Evolutionary conservation across 2,113 vertebrate genomes (phyloP), one percentile per base, ranked within the genome.

Genomic region (human): DNA sequence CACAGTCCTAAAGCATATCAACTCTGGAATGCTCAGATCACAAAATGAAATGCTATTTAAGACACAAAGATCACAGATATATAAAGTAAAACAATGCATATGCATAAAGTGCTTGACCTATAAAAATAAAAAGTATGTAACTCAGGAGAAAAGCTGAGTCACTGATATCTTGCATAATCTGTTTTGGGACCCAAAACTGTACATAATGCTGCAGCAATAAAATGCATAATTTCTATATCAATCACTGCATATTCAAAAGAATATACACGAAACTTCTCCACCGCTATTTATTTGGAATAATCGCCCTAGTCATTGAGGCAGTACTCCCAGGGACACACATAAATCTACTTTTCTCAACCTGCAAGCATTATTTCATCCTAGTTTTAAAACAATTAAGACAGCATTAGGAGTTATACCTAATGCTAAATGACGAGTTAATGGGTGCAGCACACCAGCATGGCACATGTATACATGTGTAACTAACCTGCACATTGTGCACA

Each of bases 61-160:
- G 30, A 91, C 64, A 61, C 9, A 97, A 64, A 92, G 76, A 43
- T 27, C 14, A 90, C 17, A 86, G 7, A 50, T 76, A n/a, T 27
- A 75, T 40, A 14, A 82, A 89, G 61, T 9, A 95, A 64, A 94
- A 95, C 7, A n/a, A 76, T 95, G 14, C 16, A 83, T 59, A 82
- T n/a, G 38, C 66, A 82, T 78, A 95, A 96, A 95, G 78, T 93
- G n/a, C 13, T 90, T 90, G 85, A 94, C 76, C 90, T 95, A 73
- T 73, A 83, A 89, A 96, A 89, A 64, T 30, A 64, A 64, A 83
- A 57, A 27, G 12, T 89, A n/a, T 23, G 25, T 45, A 93, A 93
- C 57, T 84, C 32, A 38, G 35, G 95, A 79, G 64, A 78, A 94
- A 83, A 93, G 38, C 81, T 96, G 93, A 97, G 89, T 97, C 93